These are phyloP conservation scores for Manduca sexta DNA, from an alignment of 1,140 invertebrate genomes.

Conservation along the genomic window DNA sequence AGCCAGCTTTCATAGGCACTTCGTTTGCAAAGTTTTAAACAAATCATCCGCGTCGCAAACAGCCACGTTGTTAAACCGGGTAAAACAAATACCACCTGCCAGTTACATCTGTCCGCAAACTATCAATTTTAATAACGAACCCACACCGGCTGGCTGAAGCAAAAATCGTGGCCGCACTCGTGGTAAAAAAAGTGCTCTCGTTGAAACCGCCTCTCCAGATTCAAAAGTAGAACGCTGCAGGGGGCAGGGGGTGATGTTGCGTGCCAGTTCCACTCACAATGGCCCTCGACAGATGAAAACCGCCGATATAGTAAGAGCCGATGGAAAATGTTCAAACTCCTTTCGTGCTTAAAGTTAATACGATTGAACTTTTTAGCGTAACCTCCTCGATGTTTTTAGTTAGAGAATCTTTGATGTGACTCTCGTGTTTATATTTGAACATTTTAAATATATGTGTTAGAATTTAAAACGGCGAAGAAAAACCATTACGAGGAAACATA, in stretches of 20 bases:
- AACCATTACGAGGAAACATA: no score
- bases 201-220: constrained; percentile 12
- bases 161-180: neutral
- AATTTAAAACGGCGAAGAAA: no score
- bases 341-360: neutral
- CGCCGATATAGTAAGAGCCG: constrained; percentile 9
- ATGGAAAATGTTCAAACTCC: constrained; percentile 6
- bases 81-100: no score
- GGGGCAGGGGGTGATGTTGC: constrained; percentile 8
- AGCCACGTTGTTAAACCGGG: no score
- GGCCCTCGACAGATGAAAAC: constrained; percentile 7
- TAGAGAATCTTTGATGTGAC: neutral
- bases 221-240: constrained; percentile 14
- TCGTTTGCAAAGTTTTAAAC: no score
- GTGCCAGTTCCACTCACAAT: constrained; percentile 19
- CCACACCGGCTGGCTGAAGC: no score
- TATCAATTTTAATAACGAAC: no score
- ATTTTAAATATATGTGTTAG: no score
- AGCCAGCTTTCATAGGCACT: no score
- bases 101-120: no score
- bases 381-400: neutral
- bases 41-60: no score
- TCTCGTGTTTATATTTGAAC: no score
- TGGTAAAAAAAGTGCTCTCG: constrained; percentile 6
- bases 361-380: neutral